A percentile compares a stretch with the other conserved stretches of the same genome.
phyloP scores from a whole-genome alignment of 2,113 vertebrate species.

The Petrocephalus microphthalmus region DNA sequence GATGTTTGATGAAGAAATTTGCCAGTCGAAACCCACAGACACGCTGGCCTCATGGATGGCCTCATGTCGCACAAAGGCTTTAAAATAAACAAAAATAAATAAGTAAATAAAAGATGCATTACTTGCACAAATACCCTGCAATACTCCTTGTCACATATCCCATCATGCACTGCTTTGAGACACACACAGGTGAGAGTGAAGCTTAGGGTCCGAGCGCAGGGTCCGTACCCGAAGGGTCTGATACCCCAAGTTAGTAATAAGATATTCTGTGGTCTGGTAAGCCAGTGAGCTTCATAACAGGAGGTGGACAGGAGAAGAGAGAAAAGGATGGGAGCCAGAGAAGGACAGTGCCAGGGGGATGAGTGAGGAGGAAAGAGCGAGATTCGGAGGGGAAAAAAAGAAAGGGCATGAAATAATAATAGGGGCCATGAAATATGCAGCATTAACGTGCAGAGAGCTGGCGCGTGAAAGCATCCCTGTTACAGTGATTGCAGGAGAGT shows the following conservation, averaged over 20 bases:
- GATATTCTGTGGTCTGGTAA: background rate
- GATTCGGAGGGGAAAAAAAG: conserved; percentile 19
- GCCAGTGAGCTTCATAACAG: background rate
- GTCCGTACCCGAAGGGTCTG: too few relatives aligned
- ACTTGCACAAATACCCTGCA: background rate
- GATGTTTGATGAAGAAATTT: background rate
- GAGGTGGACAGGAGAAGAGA: background rate
- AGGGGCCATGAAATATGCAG: conserved; percentile 50
- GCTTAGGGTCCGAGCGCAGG: too few relatives aligned
- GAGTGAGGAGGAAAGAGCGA: background rate
- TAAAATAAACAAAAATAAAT: background rate
- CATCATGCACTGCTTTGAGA: too few relatives aligned
- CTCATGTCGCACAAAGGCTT: background rate
- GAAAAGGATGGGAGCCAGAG: background rate
- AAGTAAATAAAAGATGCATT: background rate
- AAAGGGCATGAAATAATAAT: conserved; percentile 35
- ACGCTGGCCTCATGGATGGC: background rate
- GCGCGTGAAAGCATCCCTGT: conserved; percentile 36
- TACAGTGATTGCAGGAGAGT: conserved; percentile 26
- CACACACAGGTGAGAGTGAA: too few relatives aligned
- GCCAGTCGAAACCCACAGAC: background rate
- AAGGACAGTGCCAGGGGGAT: background rate
- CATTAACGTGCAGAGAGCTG: conserved; percentile 43
- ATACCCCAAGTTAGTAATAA: too few relatives aligned
- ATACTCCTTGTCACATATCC: background rate